Conservation (phyloP, 2,797 vertebrate genomes). For the Leptatherina wallacei region DNA sequence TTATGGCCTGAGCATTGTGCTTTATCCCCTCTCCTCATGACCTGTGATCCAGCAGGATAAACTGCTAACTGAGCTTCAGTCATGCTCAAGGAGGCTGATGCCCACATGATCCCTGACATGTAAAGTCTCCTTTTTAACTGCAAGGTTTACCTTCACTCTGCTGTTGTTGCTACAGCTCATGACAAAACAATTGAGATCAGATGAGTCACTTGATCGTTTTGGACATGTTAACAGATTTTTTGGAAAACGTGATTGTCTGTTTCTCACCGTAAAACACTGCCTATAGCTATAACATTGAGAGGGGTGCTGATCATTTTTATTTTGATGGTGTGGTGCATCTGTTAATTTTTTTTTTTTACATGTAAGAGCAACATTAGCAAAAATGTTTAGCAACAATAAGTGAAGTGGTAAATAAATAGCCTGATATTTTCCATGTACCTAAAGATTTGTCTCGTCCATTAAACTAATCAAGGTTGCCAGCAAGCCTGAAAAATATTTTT, state of each 20-base stretch:
- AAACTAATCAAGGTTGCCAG: no score
- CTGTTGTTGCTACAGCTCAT: background rate
- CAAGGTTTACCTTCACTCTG: conserved; percentile 1
- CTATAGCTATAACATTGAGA: no score
- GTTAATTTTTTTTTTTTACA: no score
- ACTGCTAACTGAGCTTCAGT: conserved; percentile 73
- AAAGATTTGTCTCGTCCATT: no score
- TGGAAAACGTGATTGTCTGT: background rate
- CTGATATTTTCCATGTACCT: no score
- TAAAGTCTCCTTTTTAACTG: conserved; percentile 34
- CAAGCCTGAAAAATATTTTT: no score
- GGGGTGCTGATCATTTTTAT: no score
- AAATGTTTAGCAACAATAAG: no score
- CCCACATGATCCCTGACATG: conserved; percentile 71
- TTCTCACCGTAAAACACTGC: background rate
- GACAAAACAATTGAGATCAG: conserved; percentile 12
- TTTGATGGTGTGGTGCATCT: background rate
- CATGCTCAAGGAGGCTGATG: conserved; percentile 72
- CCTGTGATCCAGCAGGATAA: conserved; percentile 74
- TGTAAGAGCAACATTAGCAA: no score
- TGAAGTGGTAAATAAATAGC: no score
- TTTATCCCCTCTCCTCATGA: conserved; percentile 70
- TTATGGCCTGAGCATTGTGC: conserved; percentile 66
- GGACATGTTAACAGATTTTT: background rate
- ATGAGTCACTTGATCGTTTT: background rate